These are phyloP conservation scores for Bombus fervidus DNA, from an alignment of 1,140 invertebrate genomes.

Conservation along the genomic window DNA sequence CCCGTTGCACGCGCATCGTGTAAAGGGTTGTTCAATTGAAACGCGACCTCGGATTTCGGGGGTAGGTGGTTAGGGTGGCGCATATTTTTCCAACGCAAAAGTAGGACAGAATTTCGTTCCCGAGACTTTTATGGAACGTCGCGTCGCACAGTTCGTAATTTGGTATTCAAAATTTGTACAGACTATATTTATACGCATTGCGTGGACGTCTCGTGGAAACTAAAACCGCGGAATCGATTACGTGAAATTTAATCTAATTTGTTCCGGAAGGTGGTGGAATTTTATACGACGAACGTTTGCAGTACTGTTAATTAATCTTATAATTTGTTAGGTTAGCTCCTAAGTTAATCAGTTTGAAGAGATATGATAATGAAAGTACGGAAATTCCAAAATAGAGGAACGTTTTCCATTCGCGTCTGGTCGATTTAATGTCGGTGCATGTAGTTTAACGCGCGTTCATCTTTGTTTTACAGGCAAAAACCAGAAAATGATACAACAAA, in stretches of 20 bases:
- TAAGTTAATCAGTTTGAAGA: neutral
- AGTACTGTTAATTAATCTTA: neutral
- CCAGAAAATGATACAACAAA: neutral
- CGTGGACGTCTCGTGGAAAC: neutral
- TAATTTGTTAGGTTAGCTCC: neutral
- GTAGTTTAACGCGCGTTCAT: neutral
- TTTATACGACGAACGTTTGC: neutral
- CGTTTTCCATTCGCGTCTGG: neutral
- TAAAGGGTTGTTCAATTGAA: constrained; percentile 29
- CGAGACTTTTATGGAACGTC: neutral
- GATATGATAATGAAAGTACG: neutral
- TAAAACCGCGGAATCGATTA: neutral
- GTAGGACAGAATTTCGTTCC: neutral
- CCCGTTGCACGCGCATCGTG: constrained; percentile 7
- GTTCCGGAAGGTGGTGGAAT: neutral
- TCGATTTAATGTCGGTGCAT: neutral
- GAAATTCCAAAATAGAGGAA: neutral
- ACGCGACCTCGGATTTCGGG: constrained; percentile 8
- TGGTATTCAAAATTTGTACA: constrained; percentile 1
- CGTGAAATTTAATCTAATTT: neutral
- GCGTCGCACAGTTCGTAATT: neutral
- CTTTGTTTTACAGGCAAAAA: neutral
- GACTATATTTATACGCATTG: neutral
- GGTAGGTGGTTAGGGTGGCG: neutral
- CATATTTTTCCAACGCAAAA: constrained; percentile 1